Evolutionary conservation across 2,888 invertebrate genomes (phyloP), one percentile per base, ranked within the genome.

Genomic region (Pammene fasciana): DNA sequence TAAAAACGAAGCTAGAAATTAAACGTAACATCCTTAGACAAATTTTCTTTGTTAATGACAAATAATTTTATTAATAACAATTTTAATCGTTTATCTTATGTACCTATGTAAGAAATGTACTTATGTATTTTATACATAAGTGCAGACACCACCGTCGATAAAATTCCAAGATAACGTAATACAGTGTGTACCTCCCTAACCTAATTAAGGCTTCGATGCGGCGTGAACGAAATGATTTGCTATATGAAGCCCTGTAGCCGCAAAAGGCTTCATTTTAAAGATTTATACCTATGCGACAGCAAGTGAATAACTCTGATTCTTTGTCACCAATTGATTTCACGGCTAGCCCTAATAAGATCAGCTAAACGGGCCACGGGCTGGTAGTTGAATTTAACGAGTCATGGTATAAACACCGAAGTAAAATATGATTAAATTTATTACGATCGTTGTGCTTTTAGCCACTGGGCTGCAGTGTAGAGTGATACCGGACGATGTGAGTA

Each of bases 371-470:
- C 43, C 26, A 45, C 18, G n/a, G 10, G 8, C 13, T 9, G 36
- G 16, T 54, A 67, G 60, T 67, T 60, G 34, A 52, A 43, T n/a
- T 67, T n/a, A 46, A 60, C 59, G 14, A 52, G 59, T 36, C 67
- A 60, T 64, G 62, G 64, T 41, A 14, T 68, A 56, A 56, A 34
- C 68, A 50, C 48, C 38, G 45, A 34, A 67, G 45, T 18, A 45
- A 26, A 45, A 45, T 7, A 66, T 66, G 59, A 14, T 66, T 16
- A 66, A 66, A 66, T 1, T 10, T 52, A 34, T 43, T 5, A 59
- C 50, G 48, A 59, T 59, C 13, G 13, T 50, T 14, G 41, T 66
- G 13, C 16, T 61, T 50, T 61, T 61, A 14, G 50, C 50, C 0
- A 13, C 13, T 5, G 61, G 61, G 38, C 9, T 18, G 38, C 18